These are phyloP conservation scores for Drosophila nr. perissopoda DNA, from an alignment of 2,888 invertebrate species.

Conservation along the genomic window DNA sequence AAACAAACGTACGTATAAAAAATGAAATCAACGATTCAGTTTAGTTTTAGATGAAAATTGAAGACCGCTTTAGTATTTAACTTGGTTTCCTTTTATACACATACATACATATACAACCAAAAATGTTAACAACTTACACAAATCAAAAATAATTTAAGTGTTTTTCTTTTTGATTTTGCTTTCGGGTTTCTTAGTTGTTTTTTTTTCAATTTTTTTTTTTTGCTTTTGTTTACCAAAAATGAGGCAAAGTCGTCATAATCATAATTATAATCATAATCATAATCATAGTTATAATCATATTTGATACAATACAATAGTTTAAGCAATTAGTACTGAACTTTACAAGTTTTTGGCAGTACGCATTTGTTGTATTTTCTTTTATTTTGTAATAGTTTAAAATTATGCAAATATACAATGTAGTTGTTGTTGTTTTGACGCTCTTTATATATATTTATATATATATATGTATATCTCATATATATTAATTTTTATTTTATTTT, in stretches of 20 bases:
- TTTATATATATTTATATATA: slow-evolving; percentile 30
- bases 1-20: slow-evolving; percentile 16
- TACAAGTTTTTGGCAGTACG: slow-evolving; percentile 84
- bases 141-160: slow-evolving; percentile 59
- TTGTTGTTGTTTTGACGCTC: slow-evolving; percentile 36
- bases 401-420: slow-evolving; percentile 63
- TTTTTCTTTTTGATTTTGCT: slow-evolving; percentile 25
- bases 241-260: slow-evolving; percentile 62
- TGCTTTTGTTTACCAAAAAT: slow-evolving; percentile 68
- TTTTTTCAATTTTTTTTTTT: slow-evolving; percentile 9
- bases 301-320: slow-evolving; percentile 43
- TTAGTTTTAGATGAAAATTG: slow-evolving; percentile 46
- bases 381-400: slow-evolving; percentile 53
- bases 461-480: slow-evolving; percentile 28
- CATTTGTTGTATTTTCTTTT: slow-evolving; percentile 40
- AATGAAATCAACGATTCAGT: slow-evolving; percentile 9
- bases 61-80: slow-evolving; percentile 68
- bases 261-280: slow-evolving; percentile 31
- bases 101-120: slow-evolving; percentile 70
- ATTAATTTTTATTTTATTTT: slow-evolving; percentile 37
- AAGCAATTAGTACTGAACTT: slow-evolving; percentile 82
- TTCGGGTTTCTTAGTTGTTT: slow-evolving; percentile 38
- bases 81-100: slow-evolving; percentile 57
- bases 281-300: slow-evolving; percentile 42
- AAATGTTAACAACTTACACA: slow-evolving; percentile 61